Percentiles rank a stretch among this genome's conserved stretches.
Evolutionary conservation across 2,113 vertebrate genomes (phyloP).

Genomic region (Eulemur rufifrons): DNA sequence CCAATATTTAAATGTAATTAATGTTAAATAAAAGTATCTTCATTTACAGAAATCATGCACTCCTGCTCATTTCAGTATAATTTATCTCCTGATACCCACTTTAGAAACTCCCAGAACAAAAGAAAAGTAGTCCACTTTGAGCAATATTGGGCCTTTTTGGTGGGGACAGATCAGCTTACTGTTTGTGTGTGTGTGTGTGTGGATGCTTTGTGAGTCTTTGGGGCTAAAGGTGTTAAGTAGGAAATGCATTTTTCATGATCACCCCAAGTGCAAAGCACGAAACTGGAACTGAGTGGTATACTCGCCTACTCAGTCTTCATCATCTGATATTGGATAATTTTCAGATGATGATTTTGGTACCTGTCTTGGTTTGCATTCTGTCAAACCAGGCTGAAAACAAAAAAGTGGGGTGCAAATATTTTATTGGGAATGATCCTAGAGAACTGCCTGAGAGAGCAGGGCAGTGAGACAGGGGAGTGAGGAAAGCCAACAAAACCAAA

Average conservation of each 20-base stretch:
- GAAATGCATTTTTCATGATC: not conserved
- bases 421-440: not conserved
- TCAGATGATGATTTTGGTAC: not conserved
- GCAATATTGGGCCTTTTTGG: not conserved
- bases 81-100: not conserved
- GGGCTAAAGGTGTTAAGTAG: not conserved
- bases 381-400: not conserved
- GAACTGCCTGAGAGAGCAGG: not conserved
- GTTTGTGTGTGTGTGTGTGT: too few relatives aligned
- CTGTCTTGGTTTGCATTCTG: not conserved
- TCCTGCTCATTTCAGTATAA: not conserved
- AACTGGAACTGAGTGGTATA: not conserved
- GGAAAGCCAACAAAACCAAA: not conserved
- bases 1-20: constrained; percentile 8
- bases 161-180: not conserved
- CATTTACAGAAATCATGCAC: not conserved
- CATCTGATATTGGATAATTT: not conserved
- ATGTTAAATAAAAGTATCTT: constrained; percentile 41
- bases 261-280: not conserved
- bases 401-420: not conserved
- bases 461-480: not conserved
- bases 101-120: not conserved
- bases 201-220: not conserved
- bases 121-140: not conserved
- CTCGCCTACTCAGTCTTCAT: not conserved